A percentile compares a stretch with the other conserved stretches of the same genome.
Conservation (phyloP, 2,797 vertebrate genomes). For the Rhinogobio ventralis region DNA sequence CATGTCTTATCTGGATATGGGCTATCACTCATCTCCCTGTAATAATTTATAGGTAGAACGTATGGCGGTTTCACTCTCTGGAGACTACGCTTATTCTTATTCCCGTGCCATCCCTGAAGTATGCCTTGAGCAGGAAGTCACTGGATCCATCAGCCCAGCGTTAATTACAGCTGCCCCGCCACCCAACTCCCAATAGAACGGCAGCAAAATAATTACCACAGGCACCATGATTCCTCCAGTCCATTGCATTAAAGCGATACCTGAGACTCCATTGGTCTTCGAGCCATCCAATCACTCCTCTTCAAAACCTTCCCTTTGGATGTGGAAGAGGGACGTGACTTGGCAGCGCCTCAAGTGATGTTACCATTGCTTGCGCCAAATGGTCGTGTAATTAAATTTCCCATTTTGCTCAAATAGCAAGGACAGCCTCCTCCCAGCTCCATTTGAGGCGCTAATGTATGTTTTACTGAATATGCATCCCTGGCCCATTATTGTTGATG, state of each 20-base stretch:
- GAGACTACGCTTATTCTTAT: constrained; percentile 54
- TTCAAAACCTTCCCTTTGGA: constrained; percentile 34
- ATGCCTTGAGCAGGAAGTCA: constrained; percentile 74
- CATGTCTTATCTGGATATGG: constrained; percentile 20
- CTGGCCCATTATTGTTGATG: constrained; percentile 58
- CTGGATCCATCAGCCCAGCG: constrained; percentile 74
- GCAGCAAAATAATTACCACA: constrained; percentile 78
- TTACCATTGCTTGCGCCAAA: constrained; percentile 44
- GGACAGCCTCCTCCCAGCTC: constrained; percentile 44
- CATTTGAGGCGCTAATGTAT: constrained; percentile 59
- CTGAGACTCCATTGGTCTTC: constrained; percentile 56
- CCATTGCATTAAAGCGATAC: constrained; percentile 77
- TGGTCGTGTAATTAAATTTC: constrained; percentile 60
- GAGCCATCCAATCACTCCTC: constrained; percentile 51
- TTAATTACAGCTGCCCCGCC: constrained; percentile 79
- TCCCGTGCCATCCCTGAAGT: constrained; percentile 57
- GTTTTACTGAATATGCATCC: constrained; percentile 59
- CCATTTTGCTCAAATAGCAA: constrained; percentile 50
- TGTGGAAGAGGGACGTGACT: constrained; percentile 33
- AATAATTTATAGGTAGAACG: constrained; percentile 50
- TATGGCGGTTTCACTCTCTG: constrained; percentile 43
- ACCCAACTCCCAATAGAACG: constrained; percentile 71
- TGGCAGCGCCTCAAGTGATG: constrained; percentile 44
- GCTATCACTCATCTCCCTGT: constrained; percentile 46
- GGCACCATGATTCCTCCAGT: constrained; percentile 72